phyloP scores from a whole-genome alignment of 2,888 invertebrate species.

The Cerastis rubricosa region DNA sequence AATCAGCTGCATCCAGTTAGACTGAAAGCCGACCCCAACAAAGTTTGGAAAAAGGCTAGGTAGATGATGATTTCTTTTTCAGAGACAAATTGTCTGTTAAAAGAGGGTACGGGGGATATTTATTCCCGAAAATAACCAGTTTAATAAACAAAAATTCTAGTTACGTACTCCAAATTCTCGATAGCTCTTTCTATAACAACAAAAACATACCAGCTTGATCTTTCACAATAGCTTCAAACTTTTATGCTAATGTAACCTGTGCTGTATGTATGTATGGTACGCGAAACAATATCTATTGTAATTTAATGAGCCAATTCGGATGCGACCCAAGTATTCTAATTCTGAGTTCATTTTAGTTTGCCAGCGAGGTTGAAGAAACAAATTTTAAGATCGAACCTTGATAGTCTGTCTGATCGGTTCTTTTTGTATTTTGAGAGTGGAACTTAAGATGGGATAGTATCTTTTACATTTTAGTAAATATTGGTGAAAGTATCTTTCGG shows the following conservation, averaged over 20 bases:
- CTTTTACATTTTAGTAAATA: background rate
- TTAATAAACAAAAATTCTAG: background rate
- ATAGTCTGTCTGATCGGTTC: slow-evolving; percentile 15
- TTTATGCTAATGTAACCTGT: slow-evolving; percentile 59
- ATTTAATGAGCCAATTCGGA: slow-evolving; percentile 73
- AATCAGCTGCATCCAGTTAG: no score
- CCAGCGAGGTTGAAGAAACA: slow-evolving; percentile 45
- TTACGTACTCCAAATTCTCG: background rate
- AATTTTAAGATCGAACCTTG: slow-evolving; percentile 49
- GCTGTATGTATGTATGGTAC: slow-evolving; percentile 37
- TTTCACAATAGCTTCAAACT: slow-evolving; percentile 38
- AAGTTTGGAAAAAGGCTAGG: no score
- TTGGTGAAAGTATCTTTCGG: background rate
- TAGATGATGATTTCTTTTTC: background rate
- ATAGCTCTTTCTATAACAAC: background rate
- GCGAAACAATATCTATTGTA: slow-evolving; percentile 63
- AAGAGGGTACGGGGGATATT: background rate
- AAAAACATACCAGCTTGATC: slow-evolving; percentile 12
- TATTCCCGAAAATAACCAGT: background rate
- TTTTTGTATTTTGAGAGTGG: background rate
- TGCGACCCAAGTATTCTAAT: slow-evolving; percentile 70
- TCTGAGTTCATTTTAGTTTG: slow-evolving; percentile 56
- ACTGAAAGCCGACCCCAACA: no score
- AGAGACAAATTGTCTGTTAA: background rate
- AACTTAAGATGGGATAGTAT: background rate